Conservation (phyloP, 2,797 vertebrate genomes). For the Erpetoichthys calabaricus region DNA sequence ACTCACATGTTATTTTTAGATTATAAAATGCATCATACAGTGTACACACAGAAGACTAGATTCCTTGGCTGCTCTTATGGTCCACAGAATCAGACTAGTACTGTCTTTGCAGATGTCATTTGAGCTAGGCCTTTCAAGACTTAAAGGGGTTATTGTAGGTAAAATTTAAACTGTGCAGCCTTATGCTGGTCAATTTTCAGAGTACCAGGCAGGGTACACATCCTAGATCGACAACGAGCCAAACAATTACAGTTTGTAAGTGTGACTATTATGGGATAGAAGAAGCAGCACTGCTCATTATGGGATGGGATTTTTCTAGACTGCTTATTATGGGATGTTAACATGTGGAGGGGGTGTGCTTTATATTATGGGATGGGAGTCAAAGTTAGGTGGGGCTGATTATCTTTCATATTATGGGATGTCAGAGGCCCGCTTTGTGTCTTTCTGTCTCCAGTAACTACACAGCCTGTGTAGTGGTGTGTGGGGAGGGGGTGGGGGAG, state of each 20-base stretch:
- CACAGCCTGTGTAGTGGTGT: constrained; percentile 12
- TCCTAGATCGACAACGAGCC: no score
- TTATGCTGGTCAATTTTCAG: no score
- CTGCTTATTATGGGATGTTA: constrained; percentile 63
- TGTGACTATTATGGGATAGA: constrained; percentile 3
- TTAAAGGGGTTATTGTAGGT: no score
- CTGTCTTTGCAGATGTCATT: no score
- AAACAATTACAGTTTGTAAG: background rate
- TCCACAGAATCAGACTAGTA: no score
- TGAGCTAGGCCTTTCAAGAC: no score
- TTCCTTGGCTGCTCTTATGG: no score
- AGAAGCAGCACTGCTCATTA: constrained; percentile 45
- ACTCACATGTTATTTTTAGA: no score
- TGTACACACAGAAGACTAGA: no score
- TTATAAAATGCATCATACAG: no score
- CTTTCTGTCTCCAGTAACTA: constrained; percentile 14
- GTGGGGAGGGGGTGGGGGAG: constrained; percentile 22
- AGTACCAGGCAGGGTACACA: no score
- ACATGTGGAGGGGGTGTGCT: constrained; percentile 11
- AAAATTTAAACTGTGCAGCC: no score
- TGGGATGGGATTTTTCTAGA: constrained; percentile 46
- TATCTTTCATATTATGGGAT: constrained; percentile 44
- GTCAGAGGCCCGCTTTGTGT: constrained; percentile 14
- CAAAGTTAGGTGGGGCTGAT: constrained; percentile 2
- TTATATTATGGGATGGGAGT: background rate